Percentiles rank a stretch among this genome's conserved stretches.
phyloP scores from a whole-genome alignment of 35 echinoderm and acorn worm genomes.

The Patiria miniata region DNA sequence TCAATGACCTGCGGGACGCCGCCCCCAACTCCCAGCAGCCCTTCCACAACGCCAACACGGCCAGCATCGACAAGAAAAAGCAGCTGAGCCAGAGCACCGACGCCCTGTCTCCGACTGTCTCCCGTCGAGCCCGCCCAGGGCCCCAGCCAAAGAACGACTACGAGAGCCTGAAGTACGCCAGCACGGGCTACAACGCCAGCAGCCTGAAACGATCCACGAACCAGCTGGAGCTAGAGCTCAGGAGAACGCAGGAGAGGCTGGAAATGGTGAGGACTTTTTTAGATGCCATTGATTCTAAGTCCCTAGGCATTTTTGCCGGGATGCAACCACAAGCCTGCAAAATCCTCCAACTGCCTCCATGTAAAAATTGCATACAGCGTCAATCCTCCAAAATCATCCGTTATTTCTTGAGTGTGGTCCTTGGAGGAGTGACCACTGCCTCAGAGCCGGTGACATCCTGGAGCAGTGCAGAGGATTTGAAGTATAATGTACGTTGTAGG shows the following conservation, averaged over 20 bases:
- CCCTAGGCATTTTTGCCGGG: too few relatives aligned
- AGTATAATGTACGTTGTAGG: too few relatives aligned
- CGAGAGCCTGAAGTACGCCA: background rate
- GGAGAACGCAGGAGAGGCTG: conserved; percentile 25
- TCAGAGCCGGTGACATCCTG: too few relatives aligned
- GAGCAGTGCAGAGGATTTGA: too few relatives aligned
- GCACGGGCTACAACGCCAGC: background rate
- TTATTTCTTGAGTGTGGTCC: too few relatives aligned
- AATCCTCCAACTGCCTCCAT: too few relatives aligned
- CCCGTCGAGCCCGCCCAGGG: background rate
- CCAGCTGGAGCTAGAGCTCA: background rate
- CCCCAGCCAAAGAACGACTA: background rate
- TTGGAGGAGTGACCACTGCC: too few relatives aligned
- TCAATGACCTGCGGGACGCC: conserved; percentile 13
- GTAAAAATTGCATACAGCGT: too few relatives aligned
- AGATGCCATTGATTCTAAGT: too few relatives aligned
- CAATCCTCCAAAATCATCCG: too few relatives aligned
- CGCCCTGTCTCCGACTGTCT: background rate
- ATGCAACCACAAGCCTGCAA: too few relatives aligned
- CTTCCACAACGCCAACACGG: background rate
- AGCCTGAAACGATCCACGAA: background rate
- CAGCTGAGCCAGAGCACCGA: conserved; percentile 30
- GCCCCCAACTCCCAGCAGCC: background rate
- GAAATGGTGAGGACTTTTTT: background rate
- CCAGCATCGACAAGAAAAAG: conserved; percentile 12